phyloP scores from a whole-genome alignment of 2,113 vertebrate genomes.

The Mobula hypostoma region DNA sequence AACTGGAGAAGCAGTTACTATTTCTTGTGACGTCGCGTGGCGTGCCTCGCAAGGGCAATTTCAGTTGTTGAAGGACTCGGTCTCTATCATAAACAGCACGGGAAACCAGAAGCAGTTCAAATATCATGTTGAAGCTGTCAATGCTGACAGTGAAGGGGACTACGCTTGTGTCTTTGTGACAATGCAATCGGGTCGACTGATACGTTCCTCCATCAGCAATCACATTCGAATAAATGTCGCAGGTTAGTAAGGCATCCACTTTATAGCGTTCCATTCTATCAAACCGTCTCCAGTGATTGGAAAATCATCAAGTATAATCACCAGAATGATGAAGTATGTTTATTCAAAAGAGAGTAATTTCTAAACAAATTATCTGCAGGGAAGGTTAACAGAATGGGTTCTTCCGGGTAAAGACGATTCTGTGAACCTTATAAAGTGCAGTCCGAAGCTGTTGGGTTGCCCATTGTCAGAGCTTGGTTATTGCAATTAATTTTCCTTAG shows the following conservation, averaged over 20 bases:
- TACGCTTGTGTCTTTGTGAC: neutral
- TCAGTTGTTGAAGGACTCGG: neutral
- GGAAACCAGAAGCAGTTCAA: neutral
- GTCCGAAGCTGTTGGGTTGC: no score
- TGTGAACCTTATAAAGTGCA: no score
- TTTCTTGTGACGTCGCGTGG: neutral
- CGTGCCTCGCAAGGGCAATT: neutral
- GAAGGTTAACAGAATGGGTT: no score
- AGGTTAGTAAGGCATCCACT: neutral
- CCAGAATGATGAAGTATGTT: no score
- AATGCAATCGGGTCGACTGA: neutral
- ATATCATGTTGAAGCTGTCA: neutral
- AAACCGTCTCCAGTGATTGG: no score
- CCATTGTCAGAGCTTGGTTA: no score
- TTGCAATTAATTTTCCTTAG: no score
- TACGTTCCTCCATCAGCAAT: neutral
- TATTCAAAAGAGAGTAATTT: no score
- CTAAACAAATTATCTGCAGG: no score
- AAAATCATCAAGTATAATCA: no score
- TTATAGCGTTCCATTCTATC: no score
- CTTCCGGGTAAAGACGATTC: no score
- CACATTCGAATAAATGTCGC: neutral
- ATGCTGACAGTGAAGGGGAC: neutral
- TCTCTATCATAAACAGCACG: neutral
- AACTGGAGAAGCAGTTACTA: neutral